phyloP scores from a whole-genome alignment of 2,113 vertebrate species.

The Chionomys nivalis region DNA sequence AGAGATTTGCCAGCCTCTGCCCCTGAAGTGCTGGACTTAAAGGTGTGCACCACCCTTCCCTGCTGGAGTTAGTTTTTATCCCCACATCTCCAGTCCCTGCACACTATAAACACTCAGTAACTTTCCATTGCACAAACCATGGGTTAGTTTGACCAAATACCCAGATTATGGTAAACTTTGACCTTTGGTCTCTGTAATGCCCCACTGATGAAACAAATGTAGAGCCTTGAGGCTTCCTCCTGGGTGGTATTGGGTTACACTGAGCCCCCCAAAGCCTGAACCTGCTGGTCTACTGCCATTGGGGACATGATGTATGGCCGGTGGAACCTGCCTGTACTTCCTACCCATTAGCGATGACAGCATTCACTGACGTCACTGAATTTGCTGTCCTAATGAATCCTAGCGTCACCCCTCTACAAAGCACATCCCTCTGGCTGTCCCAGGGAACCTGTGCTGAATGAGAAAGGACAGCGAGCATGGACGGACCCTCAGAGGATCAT shows the following conservation, averaged over 20 bases:
- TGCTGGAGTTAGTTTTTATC: neutral
- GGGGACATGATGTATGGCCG: too few relatives aligned
- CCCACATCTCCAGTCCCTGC: neutral
- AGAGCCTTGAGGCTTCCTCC: neutral
- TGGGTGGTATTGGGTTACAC: too few relatives aligned
- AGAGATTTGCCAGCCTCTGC: neutral
- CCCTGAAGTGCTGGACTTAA: neutral
- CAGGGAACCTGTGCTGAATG: neutral
- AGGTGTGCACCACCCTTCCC: neutral
- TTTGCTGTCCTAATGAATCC: too few relatives aligned
- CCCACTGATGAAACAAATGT: neutral
- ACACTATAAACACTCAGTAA: neutral
- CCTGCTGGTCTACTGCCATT: neutral
- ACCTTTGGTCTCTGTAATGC: neutral
- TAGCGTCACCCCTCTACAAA: accelerated
- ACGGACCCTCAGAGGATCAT: neutral
- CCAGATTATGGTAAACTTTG: neutral
- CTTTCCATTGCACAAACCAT: accelerated
- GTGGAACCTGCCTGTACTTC: neutral
- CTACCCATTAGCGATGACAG: too few relatives aligned
- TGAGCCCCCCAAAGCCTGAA: too few relatives aligned
- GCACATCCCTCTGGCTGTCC: neutral
- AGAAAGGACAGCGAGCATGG: neutral
- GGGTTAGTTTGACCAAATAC: accelerated
- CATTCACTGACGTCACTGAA: neutral